Base-by-base conservation (phyloP, 2,797 vertebrate species). In the Artibeus lituratus region DNA sequence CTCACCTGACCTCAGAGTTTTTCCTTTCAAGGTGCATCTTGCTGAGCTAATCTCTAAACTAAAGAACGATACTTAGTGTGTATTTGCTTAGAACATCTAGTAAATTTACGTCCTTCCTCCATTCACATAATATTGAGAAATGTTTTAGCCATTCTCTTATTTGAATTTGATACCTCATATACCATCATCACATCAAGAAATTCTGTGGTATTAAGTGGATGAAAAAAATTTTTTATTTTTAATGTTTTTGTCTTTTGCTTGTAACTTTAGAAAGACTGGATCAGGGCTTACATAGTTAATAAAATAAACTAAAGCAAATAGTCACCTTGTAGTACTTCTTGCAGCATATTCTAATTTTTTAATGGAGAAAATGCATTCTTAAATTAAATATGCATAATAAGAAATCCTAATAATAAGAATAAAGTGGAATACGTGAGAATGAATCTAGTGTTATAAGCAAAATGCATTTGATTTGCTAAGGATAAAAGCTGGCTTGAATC, bases 361-460 rank as follows among this genome's bases (percentile, higher is more conserved):
- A 99, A 99, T 99, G 98, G 98, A 98, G 97, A 98, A 98, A 98
- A 98, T 98, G 98, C 98, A 98, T 98, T 99, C 98, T 98, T 99
- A 99, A 98, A 99, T 99, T 99, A 99, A 98, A 98, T 98, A 97
- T 98, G 98, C 98, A 98, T 99, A 99, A 99, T 98, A 99, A 98
- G 98, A 98, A 98, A 98, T 98, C 98, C 97, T 98, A 98, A 98
- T 98, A 98, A 98, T 98, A 99, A 99, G 98, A 98, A 98, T 98
- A 98, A 98, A 99, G 98, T 98, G 98, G 98, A 96, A 94, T 98
- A 97, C 96, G 98, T 98, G 98, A 98, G 98, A 98, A 98, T 92
- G 96, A 98, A 98, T 97, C 97, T 94, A 98, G 98, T 98, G 97
- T 98, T 98, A 97, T 98, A 98, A 98, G 98, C 98, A 98, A 98